These are phyloP conservation scores for Mirounga angustirostris DNA, from an alignment of 2,113 vertebrate species.

Conservation along the genomic window DNA sequence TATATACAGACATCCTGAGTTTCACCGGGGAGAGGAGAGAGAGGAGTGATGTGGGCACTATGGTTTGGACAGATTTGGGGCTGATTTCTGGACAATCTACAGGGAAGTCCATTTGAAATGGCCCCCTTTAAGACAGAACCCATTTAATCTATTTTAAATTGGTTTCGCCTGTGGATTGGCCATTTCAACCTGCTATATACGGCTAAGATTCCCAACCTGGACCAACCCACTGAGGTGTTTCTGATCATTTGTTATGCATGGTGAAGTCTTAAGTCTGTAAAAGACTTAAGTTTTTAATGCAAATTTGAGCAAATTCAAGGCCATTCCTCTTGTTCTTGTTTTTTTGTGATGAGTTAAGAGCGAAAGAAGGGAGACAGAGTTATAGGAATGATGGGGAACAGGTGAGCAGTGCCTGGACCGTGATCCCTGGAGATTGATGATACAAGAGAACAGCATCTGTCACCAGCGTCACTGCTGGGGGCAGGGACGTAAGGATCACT, in stretches of 20 bases:
- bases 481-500: not conserved
- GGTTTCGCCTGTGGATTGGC: not conserved
- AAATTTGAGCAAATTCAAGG: not conserved
- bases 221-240: not conserved
- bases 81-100: not conserved
- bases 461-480: not conserved
- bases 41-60: not conserved
- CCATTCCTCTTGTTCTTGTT: not conserved
- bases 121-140: not conserved
- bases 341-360: not conserved
- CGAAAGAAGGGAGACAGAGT: too few relatives aligned
- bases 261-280: not conserved
- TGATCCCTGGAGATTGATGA: fast-evolving
- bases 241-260: not conserved
- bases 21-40: not conserved
- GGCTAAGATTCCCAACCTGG: too few relatives aligned
- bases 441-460: not conserved
- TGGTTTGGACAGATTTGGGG: not conserved
- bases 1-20: not conserved
- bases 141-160: too few relatives aligned
- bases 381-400: not conserved
- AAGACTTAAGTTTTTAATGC: not conserved
- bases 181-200: too few relatives aligned
- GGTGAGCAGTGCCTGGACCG: fast-evolving
- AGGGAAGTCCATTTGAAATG: not conserved